Evolutionary conservation across 2,888 invertebrate genomes (phyloP), one percentile per base, ranked within the genome.

Genomic region (Apotomis betuletana): DNA sequence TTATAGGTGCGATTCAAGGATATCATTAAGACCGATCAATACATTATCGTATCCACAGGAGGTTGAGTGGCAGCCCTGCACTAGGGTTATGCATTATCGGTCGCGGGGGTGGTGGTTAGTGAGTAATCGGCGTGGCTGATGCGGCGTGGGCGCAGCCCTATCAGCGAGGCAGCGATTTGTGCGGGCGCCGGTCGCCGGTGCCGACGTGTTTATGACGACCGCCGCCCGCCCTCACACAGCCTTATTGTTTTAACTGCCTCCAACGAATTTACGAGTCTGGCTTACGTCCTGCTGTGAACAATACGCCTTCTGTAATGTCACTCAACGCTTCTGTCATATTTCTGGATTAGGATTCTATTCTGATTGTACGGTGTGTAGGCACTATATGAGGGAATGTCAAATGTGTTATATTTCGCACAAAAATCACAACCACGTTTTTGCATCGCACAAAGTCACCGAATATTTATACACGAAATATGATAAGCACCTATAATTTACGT

Each of bases 181-280:
- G 90, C 89, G 90, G 88, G 85, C 89, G 85, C 84, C 67, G 70
- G 65, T 52, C 74, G 79, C 82, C 81, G 76, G 75, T 79, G 84
- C 84, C 89, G 92, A 92, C 86, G 90, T 87, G 89, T 92, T 92
- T 92, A 92, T 86, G 91, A 87, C 80, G 84, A 83, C 83, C 81
- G 80, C 88, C 87, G 85, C 87, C 89, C 89, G 89, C 90, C 90
- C 86, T 88, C 89, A 78, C 82, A 81, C 86, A 81, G 85, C 85
- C 87, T 88, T 89, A 91, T 91, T 92, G 91, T 92, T 88, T 88
- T 88, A 90, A 89, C 89, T 86, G 87, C 83, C 86, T 82, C 82
- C 78, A 76, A 80, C 83, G 82, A 86, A 88, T 90, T 90, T 90
- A 90, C 86, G 88, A 88, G 83, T 82, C 80, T 81, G 82, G 58